Evolutionary conservation across 2,888 invertebrate genomes (phyloP).

Genomic region (Mythimna impura): DNA sequence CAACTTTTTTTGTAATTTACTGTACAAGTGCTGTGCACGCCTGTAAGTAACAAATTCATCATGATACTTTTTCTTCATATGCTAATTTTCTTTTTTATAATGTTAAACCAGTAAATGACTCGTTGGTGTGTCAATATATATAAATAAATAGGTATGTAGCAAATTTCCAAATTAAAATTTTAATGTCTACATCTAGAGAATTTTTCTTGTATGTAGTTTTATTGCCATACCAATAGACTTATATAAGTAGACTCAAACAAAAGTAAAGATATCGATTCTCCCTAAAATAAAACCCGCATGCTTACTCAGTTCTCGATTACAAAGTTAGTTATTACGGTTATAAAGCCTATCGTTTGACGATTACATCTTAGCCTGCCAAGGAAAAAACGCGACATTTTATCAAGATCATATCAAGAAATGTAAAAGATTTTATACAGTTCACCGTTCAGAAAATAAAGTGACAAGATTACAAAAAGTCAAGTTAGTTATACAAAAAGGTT

Average conservation of each 20-base stretch:
- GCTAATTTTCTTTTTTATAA: too few relatives aligned
- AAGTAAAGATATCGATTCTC: constrained; percentile 38
- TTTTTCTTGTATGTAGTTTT: too few relatives aligned
- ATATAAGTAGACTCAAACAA: constrained; percentile 19
- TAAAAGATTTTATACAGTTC: constrained; percentile 29
- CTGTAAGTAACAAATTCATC: too few relatives aligned
- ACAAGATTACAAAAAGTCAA: constrained; percentile 36
- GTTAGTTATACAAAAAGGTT: constrained; percentile 33
- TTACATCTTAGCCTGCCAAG: constrained; percentile 44
- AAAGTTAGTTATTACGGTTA: constrained; percentile 64
- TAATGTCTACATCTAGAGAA: too few relatives aligned
- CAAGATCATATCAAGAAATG: constrained; percentile 19
- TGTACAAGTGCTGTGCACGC: too few relatives aligned
- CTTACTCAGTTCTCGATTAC: constrained; percentile 61
- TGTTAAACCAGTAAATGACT: too few relatives aligned
- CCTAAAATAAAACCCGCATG: constrained; percentile 62
- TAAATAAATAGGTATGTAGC: neutral
- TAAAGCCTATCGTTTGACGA: constrained; percentile 56
- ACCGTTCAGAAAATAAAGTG: constrained; percentile 38
- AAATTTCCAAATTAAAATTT: neutral
- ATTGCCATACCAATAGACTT: neutral
- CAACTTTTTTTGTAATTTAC: too few relatives aligned
- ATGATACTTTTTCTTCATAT: too few relatives aligned
- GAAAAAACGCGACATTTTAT: constrained; percentile 26
- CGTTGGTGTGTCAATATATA: too few relatives aligned